Evolutionary conservation across 37 sponge, comb jelly and placozoan species (phyloP), one percentile per base, ranked within the genome.

Genomic region (Halichondria panicea): DNA sequence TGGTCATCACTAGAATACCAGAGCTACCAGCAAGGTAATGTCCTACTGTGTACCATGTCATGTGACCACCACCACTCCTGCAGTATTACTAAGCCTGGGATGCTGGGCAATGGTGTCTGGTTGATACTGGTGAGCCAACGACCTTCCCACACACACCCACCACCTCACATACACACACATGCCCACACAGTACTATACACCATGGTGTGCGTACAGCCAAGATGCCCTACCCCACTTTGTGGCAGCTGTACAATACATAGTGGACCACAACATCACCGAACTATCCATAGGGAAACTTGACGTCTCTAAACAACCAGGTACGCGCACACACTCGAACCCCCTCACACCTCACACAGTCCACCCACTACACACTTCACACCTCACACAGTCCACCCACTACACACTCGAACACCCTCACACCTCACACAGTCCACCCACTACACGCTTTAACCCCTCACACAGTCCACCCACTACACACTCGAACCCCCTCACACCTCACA

Each of bases 141-240:
- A 33, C 8, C 60, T n/a, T 27, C 15, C 2, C 35, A 19, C 8
- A 35, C 63, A 19, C 19, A 30, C 8, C 32, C 8, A 4, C 25
- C 7, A 59, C 56, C 56, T 25, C 11, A 48, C 15, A 48, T 48
- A 18, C 36, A 28, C 3, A 4, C 55, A 15, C 55, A 35, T 63
- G 30, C 0, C 8, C n/a, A n/a, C 55, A 13, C 70, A 89, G 90
- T 79, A 84, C 48, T 84, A 89, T 42, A 81, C 84, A 15, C 50
- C 81, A 0, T 89, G 90, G 90, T 89, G 90, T 50, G 13, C 55
- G 42, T 37, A 84, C 77, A 89, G 90, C 45, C 46, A 68, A 28
- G 45, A 34, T 0, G 76, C 80, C 13, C 7, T 60, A 48, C 72
- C 85, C 0, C 57, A 77, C n/a, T 75, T 89, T 30, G 15, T 44